phyloP scores from a whole-genome alignment of 2,797 vertebrate genomes.

The Peromyscus attwateri region DNA sequence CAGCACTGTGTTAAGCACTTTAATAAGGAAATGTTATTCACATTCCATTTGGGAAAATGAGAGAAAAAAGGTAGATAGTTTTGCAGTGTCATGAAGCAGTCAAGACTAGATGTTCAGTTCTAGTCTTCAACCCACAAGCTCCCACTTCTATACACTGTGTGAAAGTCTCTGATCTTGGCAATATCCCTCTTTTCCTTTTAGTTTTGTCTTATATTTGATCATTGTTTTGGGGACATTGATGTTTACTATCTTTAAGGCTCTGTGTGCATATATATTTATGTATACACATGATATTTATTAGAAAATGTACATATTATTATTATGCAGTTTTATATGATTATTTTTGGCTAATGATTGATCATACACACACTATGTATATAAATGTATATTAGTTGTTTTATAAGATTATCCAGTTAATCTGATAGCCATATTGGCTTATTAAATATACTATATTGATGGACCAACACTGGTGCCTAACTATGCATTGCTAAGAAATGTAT shows the following conservation, averaged over 20 bases:
- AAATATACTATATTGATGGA: not conserved
- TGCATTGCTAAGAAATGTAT: not conserved
- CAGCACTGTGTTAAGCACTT: not conserved
- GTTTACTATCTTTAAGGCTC: not conserved
- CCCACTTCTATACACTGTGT: not conserved
- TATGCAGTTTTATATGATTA: not conserved
- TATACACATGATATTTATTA: too few species aligned
- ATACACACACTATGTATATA: not conserved
- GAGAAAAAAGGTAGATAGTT: not conserved
- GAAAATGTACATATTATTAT: not conserved
- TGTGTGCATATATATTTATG: not conserved
- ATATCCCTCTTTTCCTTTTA: not conserved
- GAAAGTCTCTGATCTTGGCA: not conserved
- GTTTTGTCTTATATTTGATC: not conserved
- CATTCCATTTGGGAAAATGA: not conserved
- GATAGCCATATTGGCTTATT: not conserved
- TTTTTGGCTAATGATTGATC: not conserved
- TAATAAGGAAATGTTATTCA: not conserved
- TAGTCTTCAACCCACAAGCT: not conserved
- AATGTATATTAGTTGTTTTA: not conserved
- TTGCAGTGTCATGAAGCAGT: not conserved
- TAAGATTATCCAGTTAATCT: not conserved
- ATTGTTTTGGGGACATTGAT: not conserved
- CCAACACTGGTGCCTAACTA: not conserved
- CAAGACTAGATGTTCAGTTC: not conserved